Evolutionary conservation across 2,888 invertebrate genomes (phyloP).

Genomic region (Hyposoter dolosus): DNA sequence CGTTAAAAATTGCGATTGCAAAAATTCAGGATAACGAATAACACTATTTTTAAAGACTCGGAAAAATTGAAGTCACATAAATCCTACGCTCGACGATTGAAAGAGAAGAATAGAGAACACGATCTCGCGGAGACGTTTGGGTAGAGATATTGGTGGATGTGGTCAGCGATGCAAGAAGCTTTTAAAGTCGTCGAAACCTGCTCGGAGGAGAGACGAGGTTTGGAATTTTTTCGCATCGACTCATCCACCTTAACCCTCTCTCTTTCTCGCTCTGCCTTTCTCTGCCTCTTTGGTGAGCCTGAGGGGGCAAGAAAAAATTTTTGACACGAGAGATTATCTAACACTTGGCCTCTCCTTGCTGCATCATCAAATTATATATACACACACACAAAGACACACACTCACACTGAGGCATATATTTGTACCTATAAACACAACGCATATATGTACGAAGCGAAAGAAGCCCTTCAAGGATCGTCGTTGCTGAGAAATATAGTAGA

Average conservation of each 20-base stretch:
- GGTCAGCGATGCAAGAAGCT: conserved; percentile 48
- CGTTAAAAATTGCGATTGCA: background rate
- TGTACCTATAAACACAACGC: background rate
- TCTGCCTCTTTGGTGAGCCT: conserved; percentile 35
- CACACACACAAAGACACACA: conserved; percentile 66
- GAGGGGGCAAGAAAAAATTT: conserved; percentile 73
- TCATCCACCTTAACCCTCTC: conserved; percentile 32
- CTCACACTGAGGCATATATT: background rate
- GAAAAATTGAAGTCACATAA: background rate
- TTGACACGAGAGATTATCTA: conserved; percentile 81
- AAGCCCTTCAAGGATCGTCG: conserved; percentile 41
- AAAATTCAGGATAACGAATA: background rate
- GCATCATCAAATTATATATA: conserved; percentile 53
- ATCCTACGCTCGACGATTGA: background rate
- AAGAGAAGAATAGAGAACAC: conserved; percentile 17
- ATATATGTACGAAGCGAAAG: conserved; percentile 57
- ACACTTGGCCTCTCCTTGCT: conserved; percentile 70
- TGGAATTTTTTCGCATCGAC: conserved; percentile 64
- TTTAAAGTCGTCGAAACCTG: conserved; percentile 59
- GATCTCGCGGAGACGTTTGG: conserved; percentile 12
- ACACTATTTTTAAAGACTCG: background rate
- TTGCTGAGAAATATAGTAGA: conserved; percentile 29
- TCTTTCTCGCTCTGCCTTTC: background rate
- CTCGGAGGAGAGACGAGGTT: conserved; percentile 38
- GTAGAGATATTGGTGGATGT: conserved; percentile 48